phyloP scores from a whole-genome alignment of 1,140 invertebrate genomes.

The Zaprionus ornatus region DNA sequence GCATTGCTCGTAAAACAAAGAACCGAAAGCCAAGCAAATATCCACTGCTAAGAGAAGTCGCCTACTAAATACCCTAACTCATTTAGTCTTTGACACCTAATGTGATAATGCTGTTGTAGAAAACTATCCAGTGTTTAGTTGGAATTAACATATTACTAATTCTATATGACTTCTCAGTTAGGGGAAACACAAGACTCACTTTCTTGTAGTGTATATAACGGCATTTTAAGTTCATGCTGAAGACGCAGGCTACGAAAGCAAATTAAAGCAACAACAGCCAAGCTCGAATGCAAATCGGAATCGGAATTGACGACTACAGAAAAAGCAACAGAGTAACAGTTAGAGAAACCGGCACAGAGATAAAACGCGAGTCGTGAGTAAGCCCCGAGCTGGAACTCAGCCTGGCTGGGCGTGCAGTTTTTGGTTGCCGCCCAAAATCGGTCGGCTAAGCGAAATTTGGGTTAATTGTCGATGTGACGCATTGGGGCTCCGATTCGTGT shows the following conservation, averaged over 20 bases:
- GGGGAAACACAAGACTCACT: background rate
- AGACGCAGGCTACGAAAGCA: conserved; percentile 1
- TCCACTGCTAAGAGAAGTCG: background rate
- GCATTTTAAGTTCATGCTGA: conserved; percentile 13
- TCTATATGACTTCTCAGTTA: background rate
- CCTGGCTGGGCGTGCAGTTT: conserved; percentile 42
- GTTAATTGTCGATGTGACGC: conserved; percentile 72
- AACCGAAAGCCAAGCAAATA: background rate
- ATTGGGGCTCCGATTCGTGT: conserved; percentile 21
- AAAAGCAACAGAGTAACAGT: conserved; percentile 24
- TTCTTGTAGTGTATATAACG: conserved; percentile 1
- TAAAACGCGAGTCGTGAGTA: conserved; percentile 63
- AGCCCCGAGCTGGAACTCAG: conserved; percentile 44
- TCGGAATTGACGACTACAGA: conserved; percentile 18
- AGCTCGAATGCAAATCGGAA: conserved; percentile 62
- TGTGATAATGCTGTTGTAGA: background rate
- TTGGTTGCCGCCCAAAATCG: conserved; percentile 51
- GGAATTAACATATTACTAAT: too few relatives aligned
- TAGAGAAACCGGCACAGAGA: conserved; percentile 44
- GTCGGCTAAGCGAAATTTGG: conserved; percentile 64
- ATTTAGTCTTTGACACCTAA: background rate
- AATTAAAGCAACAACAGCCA: conserved; percentile 26
- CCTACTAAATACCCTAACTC: conserved; percentile 4
- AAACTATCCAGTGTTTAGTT: background rate
- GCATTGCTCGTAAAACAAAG: conserved; percentile 43